Base-by-base conservation (phyloP, 2,888 invertebrate genomes). In the Sphaeridia pumilis region DNA sequence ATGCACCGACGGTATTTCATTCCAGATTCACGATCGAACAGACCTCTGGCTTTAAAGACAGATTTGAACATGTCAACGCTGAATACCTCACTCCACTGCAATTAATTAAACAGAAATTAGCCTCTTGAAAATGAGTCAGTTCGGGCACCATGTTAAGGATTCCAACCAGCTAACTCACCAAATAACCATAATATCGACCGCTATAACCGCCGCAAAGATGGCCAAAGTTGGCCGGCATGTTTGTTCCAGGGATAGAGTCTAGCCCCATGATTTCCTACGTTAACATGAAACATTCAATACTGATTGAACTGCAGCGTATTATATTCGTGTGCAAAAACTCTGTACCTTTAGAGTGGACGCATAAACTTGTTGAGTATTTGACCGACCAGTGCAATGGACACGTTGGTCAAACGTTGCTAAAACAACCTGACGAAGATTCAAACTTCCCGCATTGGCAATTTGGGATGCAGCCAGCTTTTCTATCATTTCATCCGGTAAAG, bases 61-160 rank as follows among this genome's bases (percentile, higher is more conserved):
- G 73, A 68, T 38, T 68, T 67, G 64, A 73, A 75, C 74, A 75
- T 75, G 61, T 75, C 74, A 67, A 70, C 70, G 61, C 73, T 71
- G 66, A 71, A 75, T 22, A 75, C 74, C 58, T 75, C 74, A 66
- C 73, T 73, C 74, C 74, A 75, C 74, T 74, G 65, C 27, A 66
- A 66, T n/a, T n/a, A n/a, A n/a, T n/a, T n/a, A n/a, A n/a, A n/a
- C n/a, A n/a, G n/a, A n/a, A n/a, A n/a, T n/a, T n/a, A n/a, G n/a
- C n/a, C n/a, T n/a, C n/a, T n/a, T n/a, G n/a, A n/a, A n/a, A n/a
- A n/a, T n/a, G n/a, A n/a, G n/a, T n/a, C n/a, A n/a, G n/a, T n/a
- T n/a, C n/a, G n/a, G n/a, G n/a, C n/a, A n/a, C n/a, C n/a, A n/a
- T n/a, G n/a, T n/a, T n/a, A n/a, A n/a, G n/a, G n/a, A n/a, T n/a